Conservation (phyloP, 1,140 invertebrate species). For the Panulirus ornatus region DNA sequence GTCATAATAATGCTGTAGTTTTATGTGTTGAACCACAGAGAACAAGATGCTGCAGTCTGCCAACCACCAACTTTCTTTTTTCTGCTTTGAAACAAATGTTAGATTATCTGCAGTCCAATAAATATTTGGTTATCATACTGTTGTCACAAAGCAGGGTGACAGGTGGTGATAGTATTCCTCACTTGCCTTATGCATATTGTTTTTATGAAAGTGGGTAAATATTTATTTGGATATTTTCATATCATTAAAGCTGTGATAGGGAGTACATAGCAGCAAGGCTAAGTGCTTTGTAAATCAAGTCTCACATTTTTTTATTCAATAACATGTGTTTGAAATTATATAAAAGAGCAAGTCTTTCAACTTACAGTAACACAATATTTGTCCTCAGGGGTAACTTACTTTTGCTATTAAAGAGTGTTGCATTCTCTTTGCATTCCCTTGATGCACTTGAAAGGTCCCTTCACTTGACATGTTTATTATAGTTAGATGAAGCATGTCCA, state of each 20-base stretch:
- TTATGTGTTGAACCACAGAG: neutral
- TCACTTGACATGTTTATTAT: neutral
- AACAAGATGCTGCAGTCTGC: neutral
- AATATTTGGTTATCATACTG: neutral
- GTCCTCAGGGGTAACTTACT: neutral
- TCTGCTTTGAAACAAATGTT: conserved; percentile 11
- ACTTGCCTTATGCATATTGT: conserved; percentile 8
- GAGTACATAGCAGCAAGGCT: neutral
- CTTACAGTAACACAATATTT: conserved; percentile 4
- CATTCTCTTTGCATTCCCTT: neutral
- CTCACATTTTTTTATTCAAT: neutral
- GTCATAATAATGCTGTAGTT: neutral
- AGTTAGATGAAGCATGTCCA: conserved; percentile 4
- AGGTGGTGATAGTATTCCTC: conserved; percentile 25
- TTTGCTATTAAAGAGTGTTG: neutral
- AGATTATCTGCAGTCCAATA: conserved; percentile 8
- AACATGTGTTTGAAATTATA: neutral
- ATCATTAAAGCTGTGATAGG: neutral
- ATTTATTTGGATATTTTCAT: neutral
- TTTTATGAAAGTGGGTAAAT: neutral
- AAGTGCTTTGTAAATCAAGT: neutral
- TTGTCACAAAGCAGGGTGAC: conserved; percentile 25
- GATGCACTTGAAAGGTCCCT: neutral
- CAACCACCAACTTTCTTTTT: conserved; percentile 5
- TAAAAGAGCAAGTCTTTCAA: neutral